Conservation (phyloP, 2,113 vertebrate genomes). For the Tachycineta bicolor region DNA sequence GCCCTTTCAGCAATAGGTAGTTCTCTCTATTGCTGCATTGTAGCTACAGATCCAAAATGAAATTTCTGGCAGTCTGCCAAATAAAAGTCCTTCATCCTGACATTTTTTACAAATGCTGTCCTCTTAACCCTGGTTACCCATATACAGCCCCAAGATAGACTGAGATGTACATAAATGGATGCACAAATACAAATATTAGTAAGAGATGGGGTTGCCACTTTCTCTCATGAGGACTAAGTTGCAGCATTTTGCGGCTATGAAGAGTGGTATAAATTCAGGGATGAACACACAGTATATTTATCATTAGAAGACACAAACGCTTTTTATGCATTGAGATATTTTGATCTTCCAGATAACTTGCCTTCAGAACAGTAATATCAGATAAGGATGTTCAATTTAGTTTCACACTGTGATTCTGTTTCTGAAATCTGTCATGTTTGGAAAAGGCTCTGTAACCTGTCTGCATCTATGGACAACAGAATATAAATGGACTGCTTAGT, state of each 20-base stretch:
- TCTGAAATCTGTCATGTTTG: not conserved
- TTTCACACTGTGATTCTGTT: not conserved
- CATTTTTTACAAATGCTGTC: not conserved
- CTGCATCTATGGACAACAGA: not conserved
- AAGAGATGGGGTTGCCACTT: not conserved
- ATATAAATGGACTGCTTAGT: not conserved
- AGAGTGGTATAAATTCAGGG: not conserved
- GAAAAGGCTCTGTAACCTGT: not conserved
- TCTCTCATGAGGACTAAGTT: not conserved
- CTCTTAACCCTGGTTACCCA: not conserved
- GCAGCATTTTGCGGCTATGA: not conserved
- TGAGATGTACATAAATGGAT: not conserved
- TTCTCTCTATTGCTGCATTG: not conserved
- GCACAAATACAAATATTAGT: not conserved
- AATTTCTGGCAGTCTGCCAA: not conserved
- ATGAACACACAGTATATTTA: not conserved
- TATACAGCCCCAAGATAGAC: not conserved
- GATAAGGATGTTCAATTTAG: not conserved
- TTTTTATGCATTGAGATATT: not conserved
- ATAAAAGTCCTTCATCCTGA: not conserved
- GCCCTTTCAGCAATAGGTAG: fast-evolving
- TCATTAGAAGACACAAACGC: not conserved
- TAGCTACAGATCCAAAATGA: not conserved
- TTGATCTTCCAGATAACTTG: not conserved
- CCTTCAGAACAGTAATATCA: not conserved